Conservation (phyloP, 2,113 vertebrate genomes). For the Fregetta grallaria region DNA sequence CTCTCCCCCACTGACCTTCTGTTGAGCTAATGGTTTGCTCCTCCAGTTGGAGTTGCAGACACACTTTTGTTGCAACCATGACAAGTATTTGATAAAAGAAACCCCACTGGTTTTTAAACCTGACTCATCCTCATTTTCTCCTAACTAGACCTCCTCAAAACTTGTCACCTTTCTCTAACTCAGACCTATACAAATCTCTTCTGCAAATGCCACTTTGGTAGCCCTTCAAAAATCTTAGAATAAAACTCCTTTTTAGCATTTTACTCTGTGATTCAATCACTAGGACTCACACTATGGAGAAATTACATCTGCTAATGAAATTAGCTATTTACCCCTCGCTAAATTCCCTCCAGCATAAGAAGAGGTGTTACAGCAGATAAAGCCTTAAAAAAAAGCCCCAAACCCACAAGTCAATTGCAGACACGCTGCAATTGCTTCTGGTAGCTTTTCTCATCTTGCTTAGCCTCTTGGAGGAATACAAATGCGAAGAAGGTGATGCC, state of each 20-base stretch:
- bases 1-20: background rate
- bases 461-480: constrained; percentile 19
- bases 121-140: background rate
- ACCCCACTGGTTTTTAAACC: background rate
- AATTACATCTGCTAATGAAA: background rate
- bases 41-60: background rate
- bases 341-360: background rate
- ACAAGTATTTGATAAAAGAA: background rate
- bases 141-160: background rate
- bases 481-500: background rate
- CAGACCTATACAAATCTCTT: background rate
- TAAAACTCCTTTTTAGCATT: background rate
- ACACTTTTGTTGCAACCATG: background rate
- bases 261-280: background rate
- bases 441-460: constrained; percentile 26
- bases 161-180: background rate
- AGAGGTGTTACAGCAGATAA: background rate
- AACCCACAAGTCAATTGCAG: background rate
- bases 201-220: background rate
- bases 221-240: background rate
- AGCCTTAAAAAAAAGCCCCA: background rate
- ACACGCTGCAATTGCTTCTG: background rate
- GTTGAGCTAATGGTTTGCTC: background rate
- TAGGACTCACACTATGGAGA: background rate
- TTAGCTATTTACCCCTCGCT: background rate